Evolutionary conservation across 2,797 vertebrate genomes (phyloP), one percentile per base, ranked within the genome.

Genomic region (Takifugu ocellatus): DNA sequence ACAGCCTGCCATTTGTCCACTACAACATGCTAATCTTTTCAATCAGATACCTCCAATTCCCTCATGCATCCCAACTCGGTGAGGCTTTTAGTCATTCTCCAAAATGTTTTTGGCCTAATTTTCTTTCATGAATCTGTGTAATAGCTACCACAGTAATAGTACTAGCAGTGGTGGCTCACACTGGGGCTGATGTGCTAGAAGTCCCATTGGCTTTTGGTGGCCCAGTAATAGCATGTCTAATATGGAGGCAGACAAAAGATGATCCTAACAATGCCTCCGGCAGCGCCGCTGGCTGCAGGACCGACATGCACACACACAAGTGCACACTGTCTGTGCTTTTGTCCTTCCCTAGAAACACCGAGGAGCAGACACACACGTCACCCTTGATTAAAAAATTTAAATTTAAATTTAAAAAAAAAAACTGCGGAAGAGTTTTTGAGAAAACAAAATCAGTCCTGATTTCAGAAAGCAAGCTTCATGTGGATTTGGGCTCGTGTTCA

Each of bases 261-360:
- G 78, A 87, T 82, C 69, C 70, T 72, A 84, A 81, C 82, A 84
- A 78, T 74, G 83, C 86, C 81, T 82, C 77, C 67, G 78, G 85
- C 79, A 79, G 57, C 51, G 78, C 87, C 82, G 83, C 77, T 72
- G 79, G 88, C 83, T 75, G 73, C 70, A 66, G 65, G 62, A 62
- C 77, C 78, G 68, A 47, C 65, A 55, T 72, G 58, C 63, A 63
- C 65, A 59, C 31, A 47, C 33, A 25, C 56, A 53, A 49, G 7
- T 15, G 4, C 63, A 54, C 31, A 53, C 54, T 64, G 54, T 68
- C 66, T 79, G 75, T 70, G 67, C 74, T 82, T 77, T 81, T 49
- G 36, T 46, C 52, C 59, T 62, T 75, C 56, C 78, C 68, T 59
- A 51, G 79, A 75, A 74, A 57, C 74, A 70, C 61, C 54, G 64